Conservation (phyloP, 2,888 invertebrate species). For the Drosophila mulleri region DNA sequence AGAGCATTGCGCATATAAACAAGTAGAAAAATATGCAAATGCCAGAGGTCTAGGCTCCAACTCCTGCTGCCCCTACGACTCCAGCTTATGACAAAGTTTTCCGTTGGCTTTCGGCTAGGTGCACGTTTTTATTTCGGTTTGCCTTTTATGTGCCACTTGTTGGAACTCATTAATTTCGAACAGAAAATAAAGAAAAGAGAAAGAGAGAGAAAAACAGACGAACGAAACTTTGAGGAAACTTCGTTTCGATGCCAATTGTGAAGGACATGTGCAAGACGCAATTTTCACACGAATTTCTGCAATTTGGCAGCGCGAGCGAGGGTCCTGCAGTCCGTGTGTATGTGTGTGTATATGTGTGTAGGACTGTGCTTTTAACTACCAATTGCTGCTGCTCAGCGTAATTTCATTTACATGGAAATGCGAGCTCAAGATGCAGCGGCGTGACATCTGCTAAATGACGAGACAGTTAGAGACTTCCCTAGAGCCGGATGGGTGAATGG, state of each 20-base stretch:
- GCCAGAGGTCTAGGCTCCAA: neutral
- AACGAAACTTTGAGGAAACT: slow-evolving; percentile 6
- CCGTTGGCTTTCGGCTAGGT: slow-evolving; percentile 4
- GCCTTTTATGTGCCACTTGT: slow-evolving; percentile 48
- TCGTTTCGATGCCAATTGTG: slow-evolving; percentile 25
- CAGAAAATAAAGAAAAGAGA: neutral
- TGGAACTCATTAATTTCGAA: slow-evolving; percentile 59
- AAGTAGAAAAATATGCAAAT: slow-evolving; percentile 10
- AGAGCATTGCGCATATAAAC: neutral
- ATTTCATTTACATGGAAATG: slow-evolving; percentile 43
- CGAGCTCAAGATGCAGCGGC: slow-evolving; percentile 17
- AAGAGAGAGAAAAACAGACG: too few species aligned
- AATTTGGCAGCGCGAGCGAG: slow-evolving; percentile 8
- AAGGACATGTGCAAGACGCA: slow-evolving; percentile 14
- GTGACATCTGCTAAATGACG: neutral
- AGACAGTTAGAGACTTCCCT: too few species aligned
- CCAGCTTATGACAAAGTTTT: slow-evolving; percentile 18
- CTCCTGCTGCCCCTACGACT: neutral
- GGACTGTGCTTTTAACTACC: neutral
- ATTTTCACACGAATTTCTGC: slow-evolving; percentile 11
- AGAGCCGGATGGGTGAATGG: neutral
- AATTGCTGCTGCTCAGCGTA: slow-evolving; percentile 16
- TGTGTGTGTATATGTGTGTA: neutral
- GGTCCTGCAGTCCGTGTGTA: neutral
- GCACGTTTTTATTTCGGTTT: slow-evolving; percentile 1